phyloP scores from a whole-genome alignment of 2,113 vertebrate genomes.

The Thunnus thynnus region DNA sequence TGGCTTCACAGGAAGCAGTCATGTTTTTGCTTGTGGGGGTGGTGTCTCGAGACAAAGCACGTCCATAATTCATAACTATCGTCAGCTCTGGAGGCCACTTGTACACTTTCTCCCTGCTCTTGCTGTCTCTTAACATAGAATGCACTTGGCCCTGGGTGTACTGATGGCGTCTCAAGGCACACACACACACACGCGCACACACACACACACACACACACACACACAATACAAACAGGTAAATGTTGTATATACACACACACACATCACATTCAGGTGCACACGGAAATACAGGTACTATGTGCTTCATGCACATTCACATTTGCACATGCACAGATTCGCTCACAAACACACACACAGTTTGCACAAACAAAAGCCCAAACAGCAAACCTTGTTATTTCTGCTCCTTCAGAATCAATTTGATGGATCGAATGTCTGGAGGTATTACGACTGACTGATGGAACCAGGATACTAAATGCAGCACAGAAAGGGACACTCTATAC shows the following conservation, averaged over 20 bases:
- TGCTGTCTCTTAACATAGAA: conserved; percentile 58
- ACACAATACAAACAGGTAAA: conserved; percentile 37
- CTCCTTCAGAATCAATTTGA: conserved; percentile 79
- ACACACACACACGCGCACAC: conserved; percentile 22
- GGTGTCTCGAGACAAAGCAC: conserved; percentile 62
- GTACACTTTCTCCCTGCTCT: conserved; percentile 37
- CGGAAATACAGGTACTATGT: conserved; percentile 36
- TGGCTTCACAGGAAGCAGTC: conserved; percentile 62
- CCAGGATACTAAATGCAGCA: conserved; percentile 64
- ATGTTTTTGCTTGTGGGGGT: conserved; percentile 62
- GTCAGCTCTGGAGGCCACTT: conserved; percentile 65
- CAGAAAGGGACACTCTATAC: conserved; percentile 51
- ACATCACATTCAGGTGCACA: conserved; percentile 35
- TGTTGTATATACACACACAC: conserved; percentile 52
- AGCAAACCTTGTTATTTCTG: conserved; percentile 67
- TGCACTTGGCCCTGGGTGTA: conserved; percentile 55
- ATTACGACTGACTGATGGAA: conserved; percentile 79
- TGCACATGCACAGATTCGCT: conserved; percentile 16
- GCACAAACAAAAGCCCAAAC: conserved; percentile 61
- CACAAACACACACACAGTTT: conserved; percentile 34
- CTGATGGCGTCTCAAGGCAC: conserved; percentile 57
- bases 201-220: conserved; percentile 8
- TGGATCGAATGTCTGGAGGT: conserved; percentile 78
- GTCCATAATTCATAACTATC: conserved; percentile 76
- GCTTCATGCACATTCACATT: conserved; percentile 39